These are phyloP conservation scores for Polydrusus cervinus DNA, from an alignment of 2,888 invertebrate genomes.

Conservation along the genomic window DNA sequence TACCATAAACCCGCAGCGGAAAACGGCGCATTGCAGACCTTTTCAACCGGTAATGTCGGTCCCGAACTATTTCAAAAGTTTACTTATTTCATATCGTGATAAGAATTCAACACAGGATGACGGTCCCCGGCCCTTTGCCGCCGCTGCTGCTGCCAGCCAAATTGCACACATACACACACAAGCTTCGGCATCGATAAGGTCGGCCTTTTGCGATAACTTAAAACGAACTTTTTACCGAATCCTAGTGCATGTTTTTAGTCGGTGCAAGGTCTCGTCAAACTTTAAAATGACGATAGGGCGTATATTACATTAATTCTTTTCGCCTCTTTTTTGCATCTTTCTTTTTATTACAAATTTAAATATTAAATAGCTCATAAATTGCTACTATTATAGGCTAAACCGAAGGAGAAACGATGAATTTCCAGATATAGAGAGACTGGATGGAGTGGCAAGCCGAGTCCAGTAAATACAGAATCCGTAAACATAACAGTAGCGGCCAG, in stretches of 20 bases:
- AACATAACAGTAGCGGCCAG: no score
- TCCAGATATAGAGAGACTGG: no score
- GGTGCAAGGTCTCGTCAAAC: slow-evolving; percentile 12
- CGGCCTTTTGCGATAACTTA: slow-evolving; percentile 28
- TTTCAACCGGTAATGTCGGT: slow-evolving; percentile 58
- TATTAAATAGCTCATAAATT: no score
- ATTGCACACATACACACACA: slow-evolving; percentile 29
- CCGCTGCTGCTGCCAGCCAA: slow-evolving; percentile 14
- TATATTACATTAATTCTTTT: neutral
- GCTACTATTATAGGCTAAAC: no score
- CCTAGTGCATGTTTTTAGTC: slow-evolving; percentile 29
- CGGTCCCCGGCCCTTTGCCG: slow-evolving; percentile 21
- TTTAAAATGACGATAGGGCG: slow-evolving; percentile 1
- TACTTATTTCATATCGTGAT: slow-evolving; percentile 62
- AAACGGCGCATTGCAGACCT: slow-evolving; percentile 62
- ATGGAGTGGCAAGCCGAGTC: no score
- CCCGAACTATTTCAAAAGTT: slow-evolving; percentile 61
- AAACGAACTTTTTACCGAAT: slow-evolving; percentile 24
- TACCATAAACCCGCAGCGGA: slow-evolving; percentile 63
- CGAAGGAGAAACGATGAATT: no score
- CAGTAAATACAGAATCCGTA: no score
- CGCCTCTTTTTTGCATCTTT: no score
- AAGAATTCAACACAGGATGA: slow-evolving; percentile 59
- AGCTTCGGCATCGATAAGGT: slow-evolving; percentile 20
- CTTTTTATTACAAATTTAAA: no score